Percentiles rank a stretch among this genome's conserved stretches.
Evolutionary conservation across 2,888 invertebrate species (phyloP).

Genomic region (Parascotia fuliginaria): DNA sequence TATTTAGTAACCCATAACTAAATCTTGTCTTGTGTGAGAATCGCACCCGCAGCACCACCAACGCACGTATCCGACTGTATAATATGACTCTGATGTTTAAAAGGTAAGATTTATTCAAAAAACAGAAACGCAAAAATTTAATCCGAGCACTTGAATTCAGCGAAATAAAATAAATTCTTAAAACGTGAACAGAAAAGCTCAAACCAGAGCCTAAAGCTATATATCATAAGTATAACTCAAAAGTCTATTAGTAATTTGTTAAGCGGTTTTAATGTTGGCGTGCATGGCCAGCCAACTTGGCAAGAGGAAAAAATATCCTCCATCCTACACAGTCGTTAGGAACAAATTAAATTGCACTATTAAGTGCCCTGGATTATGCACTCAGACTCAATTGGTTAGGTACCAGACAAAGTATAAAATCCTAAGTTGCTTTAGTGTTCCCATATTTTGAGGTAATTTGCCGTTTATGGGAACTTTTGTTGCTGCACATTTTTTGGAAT

Average conservation of each 20-base stretch:
- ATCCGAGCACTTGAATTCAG: no score
- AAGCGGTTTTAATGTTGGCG: slow-evolving; percentile 29
- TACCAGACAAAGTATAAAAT: slow-evolving; percentile 38
- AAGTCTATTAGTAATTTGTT: slow-evolving; percentile 31
- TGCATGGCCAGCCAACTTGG: slow-evolving; percentile 37
- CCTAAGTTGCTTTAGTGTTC: slow-evolving; percentile 32
- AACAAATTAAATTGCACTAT: slow-evolving; percentile 77
- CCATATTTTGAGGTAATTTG: slow-evolving; percentile 19
- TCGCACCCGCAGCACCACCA: no score
- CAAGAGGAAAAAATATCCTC: slow-evolving; percentile 51
- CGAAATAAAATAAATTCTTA: no score
- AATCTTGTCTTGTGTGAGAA: no score
- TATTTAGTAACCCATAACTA: no score
- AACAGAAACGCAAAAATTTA: no score
- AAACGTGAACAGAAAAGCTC: no score
- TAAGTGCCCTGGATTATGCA: slow-evolving; percentile 60
- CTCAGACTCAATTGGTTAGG: slow-evolving; percentile 55
- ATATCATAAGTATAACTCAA: slow-evolving; percentile 1
- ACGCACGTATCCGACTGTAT: no score
- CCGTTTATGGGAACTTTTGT: slow-evolving; percentile 7
- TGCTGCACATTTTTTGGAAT: slow-evolving; percentile 5
- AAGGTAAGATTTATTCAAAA: no score
- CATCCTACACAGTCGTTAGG: slow-evolving; percentile 58
- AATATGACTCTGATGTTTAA: no score
- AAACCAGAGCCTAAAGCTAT: slow-evolving; percentile 2